Evolutionary conservation across 2,888 invertebrate genomes (phyloP).

Genomic region (Chironomus tentans): DNA sequence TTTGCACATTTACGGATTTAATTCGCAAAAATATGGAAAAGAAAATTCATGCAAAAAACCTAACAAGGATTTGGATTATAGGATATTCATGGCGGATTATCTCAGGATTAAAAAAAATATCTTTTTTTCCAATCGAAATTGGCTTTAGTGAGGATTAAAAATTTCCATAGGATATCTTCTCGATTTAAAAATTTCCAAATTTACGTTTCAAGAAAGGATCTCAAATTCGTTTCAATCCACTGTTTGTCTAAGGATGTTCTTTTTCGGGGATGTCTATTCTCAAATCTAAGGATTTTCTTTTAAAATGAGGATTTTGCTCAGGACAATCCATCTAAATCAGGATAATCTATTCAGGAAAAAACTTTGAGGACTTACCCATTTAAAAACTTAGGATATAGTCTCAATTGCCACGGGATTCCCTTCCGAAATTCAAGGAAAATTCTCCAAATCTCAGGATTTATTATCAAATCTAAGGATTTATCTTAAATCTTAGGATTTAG

Average conservation of each 20-base stretch:
- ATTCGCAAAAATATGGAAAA: background rate
- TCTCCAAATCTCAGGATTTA: background rate
- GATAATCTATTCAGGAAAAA: background rate
- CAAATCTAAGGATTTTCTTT: no score
- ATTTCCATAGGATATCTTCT: no score
- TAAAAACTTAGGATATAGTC: background rate
- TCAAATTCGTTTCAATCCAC: background rate
- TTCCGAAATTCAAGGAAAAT: background rate
- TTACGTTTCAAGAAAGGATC: background rate
- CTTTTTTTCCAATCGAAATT: no score
- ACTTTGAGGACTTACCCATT: background rate
- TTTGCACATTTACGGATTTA: background rate
- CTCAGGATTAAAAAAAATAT: no score
- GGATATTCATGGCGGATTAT: background rate
- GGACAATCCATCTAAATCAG: background rate
- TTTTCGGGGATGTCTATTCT: no score
- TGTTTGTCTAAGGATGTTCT: no score
- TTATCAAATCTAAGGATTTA: no score
- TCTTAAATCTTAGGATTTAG: no score
- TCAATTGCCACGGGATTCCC: background rate
- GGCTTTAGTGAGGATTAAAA: background rate
- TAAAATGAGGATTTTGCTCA: no score
- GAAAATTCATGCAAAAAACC: constrained; percentile 3
- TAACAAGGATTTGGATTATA: background rate
- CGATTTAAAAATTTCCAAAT: no score